phyloP scores from a whole-genome alignment of 92 coral and sea anemone species.

The Nematostella vectensis region DNA sequence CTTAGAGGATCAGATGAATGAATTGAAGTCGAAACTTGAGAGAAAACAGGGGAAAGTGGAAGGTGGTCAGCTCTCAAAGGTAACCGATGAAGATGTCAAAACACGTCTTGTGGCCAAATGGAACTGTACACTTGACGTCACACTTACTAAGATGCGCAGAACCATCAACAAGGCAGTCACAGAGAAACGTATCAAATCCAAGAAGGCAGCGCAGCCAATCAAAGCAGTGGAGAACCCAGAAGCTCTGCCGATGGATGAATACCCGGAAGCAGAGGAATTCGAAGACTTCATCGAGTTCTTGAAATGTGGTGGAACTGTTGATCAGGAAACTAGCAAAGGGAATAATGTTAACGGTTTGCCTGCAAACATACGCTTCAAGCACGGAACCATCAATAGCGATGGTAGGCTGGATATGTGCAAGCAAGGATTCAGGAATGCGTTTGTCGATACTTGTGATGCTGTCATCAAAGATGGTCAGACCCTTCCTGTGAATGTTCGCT shows the following conservation, averaged over 20 bases:
- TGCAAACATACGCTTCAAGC: slow-evolving; percentile 40
- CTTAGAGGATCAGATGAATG: slow-evolving; percentile 33
- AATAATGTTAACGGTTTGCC: slow-evolving; percentile 16
- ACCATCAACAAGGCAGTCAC: slow-evolving; percentile 17
- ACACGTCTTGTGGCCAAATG: slow-evolving; percentile 43
- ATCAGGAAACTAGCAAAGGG: neutral
- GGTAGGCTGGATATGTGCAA: slow-evolving; percentile 50
- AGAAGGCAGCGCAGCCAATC: slow-evolving; percentile 43
- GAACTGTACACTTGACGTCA: slow-evolving; percentile 22
- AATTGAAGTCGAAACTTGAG: slow-evolving; percentile 29
- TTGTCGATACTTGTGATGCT: slow-evolving; percentile 46
- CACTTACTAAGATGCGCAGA: slow-evolving; percentile 39
- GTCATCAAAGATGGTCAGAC: slow-evolving; percentile 40
- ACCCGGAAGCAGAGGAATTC: slow-evolving; percentile 40
- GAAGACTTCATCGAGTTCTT: slow-evolving; percentile 33
- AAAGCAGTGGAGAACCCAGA: slow-evolving; percentile 57
- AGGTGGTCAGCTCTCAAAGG: neutral
- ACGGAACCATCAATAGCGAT: slow-evolving; percentile 47
- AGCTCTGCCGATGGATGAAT: slow-evolving; percentile 46
- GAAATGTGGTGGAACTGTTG: slow-evolving; percentile 24
- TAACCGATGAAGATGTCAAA: slow-evolving; percentile 32
- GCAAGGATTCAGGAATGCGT: slow-evolving; percentile 51
- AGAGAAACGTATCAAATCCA: slow-evolving; percentile 13
- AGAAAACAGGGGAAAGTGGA: slow-evolving; percentile 15
- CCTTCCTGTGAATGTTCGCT: slow-evolving; percentile 43